Conservation (phyloP, 2,888 invertebrate species). For the Trissolcus japonicus region DNA sequence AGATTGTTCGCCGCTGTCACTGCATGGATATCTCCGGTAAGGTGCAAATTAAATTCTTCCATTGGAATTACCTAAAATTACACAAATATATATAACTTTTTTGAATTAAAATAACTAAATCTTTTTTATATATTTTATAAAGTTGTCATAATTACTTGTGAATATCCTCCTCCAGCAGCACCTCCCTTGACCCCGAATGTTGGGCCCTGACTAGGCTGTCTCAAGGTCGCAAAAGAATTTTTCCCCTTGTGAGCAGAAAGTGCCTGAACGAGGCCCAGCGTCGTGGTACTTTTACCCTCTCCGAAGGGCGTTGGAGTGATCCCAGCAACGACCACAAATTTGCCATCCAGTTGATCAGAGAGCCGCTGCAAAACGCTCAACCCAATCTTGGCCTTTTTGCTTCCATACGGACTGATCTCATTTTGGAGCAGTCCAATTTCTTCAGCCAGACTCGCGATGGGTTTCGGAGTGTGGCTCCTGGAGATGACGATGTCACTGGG, state of each 20-base stretch:
- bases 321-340: slow-evolving; percentile 96
- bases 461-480: slow-evolving; percentile 90
- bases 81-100: not conserved
- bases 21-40: slow-evolving; percentile 99
- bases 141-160: slow-evolving; percentile 80
- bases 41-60: slow-evolving; percentile 99
- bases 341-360: slow-evolving; percentile 83
- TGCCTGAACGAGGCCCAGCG: slow-evolving; percentile 95
- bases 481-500: slow-evolving; percentile 97
- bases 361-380: slow-evolving; percentile 88
- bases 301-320: slow-evolving; percentile 99
- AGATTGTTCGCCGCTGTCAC: slow-evolving; percentile 98
- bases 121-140: too few relatives aligned
- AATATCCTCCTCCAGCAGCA: slow-evolving; percentile 98
- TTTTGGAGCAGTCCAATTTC: slow-evolving; percentile 89
- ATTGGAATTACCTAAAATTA: slow-evolving; percentile 92
- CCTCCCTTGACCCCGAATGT: slow-evolving; percentile 99
- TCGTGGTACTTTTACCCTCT: slow-evolving; percentile 98
- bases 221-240: slow-evolving; percentile 94
- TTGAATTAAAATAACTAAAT: too few relatives aligned
- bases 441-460: slow-evolving; percentile 84
- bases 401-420: slow-evolving; percentile 94
- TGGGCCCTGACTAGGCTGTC: slow-evolving; percentile 99
- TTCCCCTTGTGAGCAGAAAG: slow-evolving; percentile 88
- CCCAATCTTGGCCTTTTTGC: slow-evolving; percentile 95